Evolutionary conservation across 2,113 vertebrate genomes (phyloP).

Genomic region (Ascaphus truei): DNA sequence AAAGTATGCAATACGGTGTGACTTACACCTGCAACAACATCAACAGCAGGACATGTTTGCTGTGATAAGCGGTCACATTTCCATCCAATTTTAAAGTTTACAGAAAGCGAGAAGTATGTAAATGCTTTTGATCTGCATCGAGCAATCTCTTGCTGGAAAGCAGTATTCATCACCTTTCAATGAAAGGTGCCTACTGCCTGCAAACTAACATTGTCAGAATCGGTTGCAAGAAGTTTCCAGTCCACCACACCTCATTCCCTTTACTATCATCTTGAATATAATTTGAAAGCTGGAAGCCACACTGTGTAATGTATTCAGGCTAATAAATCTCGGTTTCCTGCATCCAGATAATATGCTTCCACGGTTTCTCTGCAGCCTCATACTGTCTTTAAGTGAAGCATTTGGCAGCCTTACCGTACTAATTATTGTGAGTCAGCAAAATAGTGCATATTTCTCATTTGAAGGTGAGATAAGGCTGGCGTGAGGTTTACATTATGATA

Average conservation of each 20-base stretch:
- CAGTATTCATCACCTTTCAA: slow-evolving; percentile 22
- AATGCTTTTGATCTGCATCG: background rate
- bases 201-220: slow-evolving; percentile 28
- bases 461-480: background rate
- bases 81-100: slow-evolving; percentile 18
- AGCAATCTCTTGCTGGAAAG: slow-evolving; percentile 4
- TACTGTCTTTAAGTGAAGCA: background rate
- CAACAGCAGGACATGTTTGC: background rate
- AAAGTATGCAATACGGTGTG: background rate
- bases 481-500: slow-evolving; percentile 3
- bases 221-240: slow-evolving; percentile 16
- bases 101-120: slow-evolving; percentile 14
- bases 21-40: background rate
- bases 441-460: background rate
- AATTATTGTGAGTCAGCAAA: slow-evolving; percentile 15
- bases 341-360: rapidly evolving
- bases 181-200: slow-evolving; percentile 17
- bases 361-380: background rate
- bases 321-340: background rate
- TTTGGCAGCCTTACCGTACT: background rate
- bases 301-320: background rate
- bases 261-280: slow-evolving; percentile 24
- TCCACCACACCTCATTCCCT: slow-evolving; percentile 31
- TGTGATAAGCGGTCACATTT: background rate
- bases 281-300: slow-evolving; percentile 23